These are phyloP conservation scores for Scolopax mira DNA, from an alignment of 2,113 vertebrate species.

Conservation along the genomic window DNA sequence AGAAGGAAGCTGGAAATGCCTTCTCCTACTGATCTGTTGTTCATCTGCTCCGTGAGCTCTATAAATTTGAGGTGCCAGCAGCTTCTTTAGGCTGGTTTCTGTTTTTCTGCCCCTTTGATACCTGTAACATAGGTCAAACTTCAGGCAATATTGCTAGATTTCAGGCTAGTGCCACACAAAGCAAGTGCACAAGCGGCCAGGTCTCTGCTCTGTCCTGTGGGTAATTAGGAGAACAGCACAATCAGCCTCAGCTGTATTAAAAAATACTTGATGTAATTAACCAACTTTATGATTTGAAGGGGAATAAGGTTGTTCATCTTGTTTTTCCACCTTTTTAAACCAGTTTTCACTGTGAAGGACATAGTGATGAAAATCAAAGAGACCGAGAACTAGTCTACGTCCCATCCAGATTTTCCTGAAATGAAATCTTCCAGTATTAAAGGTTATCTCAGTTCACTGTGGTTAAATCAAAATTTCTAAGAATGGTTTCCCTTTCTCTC, in stretches of 20 bases:
- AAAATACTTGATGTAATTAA: background rate
- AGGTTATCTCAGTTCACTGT: background rate
- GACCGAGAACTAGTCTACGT: background rate
- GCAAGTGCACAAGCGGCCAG: background rate
- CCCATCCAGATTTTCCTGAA: background rate
- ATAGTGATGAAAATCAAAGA: background rate
- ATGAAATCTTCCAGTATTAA: background rate
- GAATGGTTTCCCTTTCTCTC: background rate
- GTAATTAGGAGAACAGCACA: background rate
- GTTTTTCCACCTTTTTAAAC: background rate
- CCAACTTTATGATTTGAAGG: background rate
- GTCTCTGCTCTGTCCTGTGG: background rate
- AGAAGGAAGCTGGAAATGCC: background rate
- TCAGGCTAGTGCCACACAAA: background rate
- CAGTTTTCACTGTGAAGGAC: background rate
- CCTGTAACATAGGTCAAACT: background rate
- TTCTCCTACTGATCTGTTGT: background rate
- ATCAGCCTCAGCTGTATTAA: background rate
- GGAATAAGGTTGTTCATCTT: background rate
- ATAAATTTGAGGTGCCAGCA: background rate
- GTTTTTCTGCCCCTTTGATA: background rate
- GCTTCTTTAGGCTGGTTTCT: background rate
- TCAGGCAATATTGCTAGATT: background rate
- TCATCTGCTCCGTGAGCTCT: background rate
- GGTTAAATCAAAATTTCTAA: background rate